Evolutionary conservation across 2,888 invertebrate species (phyloP), one percentile per base, ranked within the genome.

Genomic region (Neoaliturus tenellus): DNA sequence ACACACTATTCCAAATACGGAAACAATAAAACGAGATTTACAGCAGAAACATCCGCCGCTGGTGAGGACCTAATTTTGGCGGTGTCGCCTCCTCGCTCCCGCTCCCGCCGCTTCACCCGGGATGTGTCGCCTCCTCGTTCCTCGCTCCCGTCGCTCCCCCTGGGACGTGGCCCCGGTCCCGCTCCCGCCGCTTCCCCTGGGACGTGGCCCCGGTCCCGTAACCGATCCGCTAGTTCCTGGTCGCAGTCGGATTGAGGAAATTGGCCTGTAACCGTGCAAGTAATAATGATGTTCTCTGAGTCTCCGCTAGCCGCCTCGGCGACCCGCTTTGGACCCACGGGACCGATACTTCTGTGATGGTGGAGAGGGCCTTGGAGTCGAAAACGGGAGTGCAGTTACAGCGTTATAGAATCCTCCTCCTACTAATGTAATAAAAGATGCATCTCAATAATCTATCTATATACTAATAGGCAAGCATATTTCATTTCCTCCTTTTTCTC

Each of bases 1-100:
- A 51, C 51, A 12, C 20, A 23, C 5, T 14, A 51, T 23, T 20
- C 39, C 39, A 69, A 69, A 69, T 35, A 28, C 41, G 75, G 75
- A 75, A 75, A 75, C 75, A 75, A 48, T 75, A 44, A 44, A 75
- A 44, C 14, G 28, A 75, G 75, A 75, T 75, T 75, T 75, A 75
- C 75, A 75, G 17, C 75, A 75, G 48, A 75, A 75, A 75, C 75
- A 75, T 75, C 75, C 75, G 35, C 39, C 69, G 20, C 69, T 8
- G 67, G 3, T 5, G 31, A 69, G 69, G 69, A 69, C 69, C 69
- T 69, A 69, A 62, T 69, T 69, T 69, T 69, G 69, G 69, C 69
- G 39, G n/a, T n/a, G n/a, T n/a, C n/a, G n/a, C n/a, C n/a, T n/a
- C n/a, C n/a, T n/a, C n/a, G n/a, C n/a, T n/a, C n/a, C n/a, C n/a